phyloP scores from a whole-genome alignment of 2,797 vertebrate species.

The Peromyscus attwateri region DNA sequence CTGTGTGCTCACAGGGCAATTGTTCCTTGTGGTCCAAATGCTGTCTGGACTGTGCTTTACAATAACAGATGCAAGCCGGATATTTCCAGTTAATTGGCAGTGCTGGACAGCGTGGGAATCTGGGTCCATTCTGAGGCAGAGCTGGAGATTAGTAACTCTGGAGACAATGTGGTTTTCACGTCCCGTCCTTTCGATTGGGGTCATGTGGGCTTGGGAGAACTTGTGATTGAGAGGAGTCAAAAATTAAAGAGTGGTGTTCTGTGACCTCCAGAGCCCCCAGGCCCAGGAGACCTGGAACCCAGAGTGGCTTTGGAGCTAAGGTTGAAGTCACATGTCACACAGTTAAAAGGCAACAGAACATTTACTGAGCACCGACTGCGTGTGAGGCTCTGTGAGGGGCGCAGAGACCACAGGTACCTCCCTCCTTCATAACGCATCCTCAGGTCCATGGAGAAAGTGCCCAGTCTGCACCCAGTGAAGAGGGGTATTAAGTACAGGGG shows the following conservation, averaged over 20 bases:
- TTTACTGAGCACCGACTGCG: neutral
- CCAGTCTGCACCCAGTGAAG: neutral
- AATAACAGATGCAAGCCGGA: conserved; percentile 56
- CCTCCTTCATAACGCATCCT: neutral
- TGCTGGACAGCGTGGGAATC: conserved; percentile 12
- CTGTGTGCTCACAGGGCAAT: conserved; percentile 20
- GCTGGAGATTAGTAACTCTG: neutral
- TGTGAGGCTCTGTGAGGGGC: neutral
- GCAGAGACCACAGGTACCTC: neutral
- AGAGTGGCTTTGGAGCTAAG: neutral
- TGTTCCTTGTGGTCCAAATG: conserved; percentile 41
- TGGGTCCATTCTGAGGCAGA: neutral
- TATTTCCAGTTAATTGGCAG: conserved; percentile 57
- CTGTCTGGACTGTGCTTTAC: conserved; percentile 59
- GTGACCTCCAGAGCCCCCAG: neutral
- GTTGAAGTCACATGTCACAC: neutral
- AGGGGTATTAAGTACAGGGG: neutral
- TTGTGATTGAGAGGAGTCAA: neutral
- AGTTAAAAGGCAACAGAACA: neutral
- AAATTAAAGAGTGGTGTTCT: neutral
- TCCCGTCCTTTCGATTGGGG: neutral
- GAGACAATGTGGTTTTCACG: neutral
- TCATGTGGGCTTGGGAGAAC: neutral
- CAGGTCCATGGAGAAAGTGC: neutral
- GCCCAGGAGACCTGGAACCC: neutral